Evolutionary conservation across 2,113 vertebrate genomes (phyloP), one percentile per base, ranked within the genome.

Genomic region (Micronycteris hirsuta): DNA sequence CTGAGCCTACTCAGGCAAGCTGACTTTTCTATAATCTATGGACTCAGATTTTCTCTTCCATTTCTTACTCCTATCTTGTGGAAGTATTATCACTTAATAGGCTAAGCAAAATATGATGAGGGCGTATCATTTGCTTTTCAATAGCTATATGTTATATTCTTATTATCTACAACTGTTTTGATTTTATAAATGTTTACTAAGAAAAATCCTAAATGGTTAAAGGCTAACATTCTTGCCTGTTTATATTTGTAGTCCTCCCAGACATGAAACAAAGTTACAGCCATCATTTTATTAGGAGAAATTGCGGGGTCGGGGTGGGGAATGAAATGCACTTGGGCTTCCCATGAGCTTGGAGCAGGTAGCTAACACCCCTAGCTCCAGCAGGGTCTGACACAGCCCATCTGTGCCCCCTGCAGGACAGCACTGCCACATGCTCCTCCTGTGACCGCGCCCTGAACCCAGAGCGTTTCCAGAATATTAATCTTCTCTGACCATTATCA

Each of bases 201-300:
- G 61, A 38, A 45, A 68, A 73, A 31, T 49, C 43, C 22, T 93
- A 67, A 96, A 88, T 13, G 22, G 2, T 26, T 61, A 47, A 87
- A 96, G 78, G 9, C n/a, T 65, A 22, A 93, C 24, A 92, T 77
- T 86, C n/a, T 92, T 96, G 89, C 78, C 71, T 86, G 24, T 45
- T 89, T 93, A 84, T 95, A n/a, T 81, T 93, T 91, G 43, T 81
- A 68, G 33, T 82, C 20, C 52, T 31, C n/a, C n/a, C 52, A 45
- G 38, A n/a, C 9, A 31, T 68, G 65, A 94, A 94, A 83, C 49
- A 96, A 94, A 91, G 65, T 68, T 93, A 93, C 28, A 81, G 33
- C 3, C 12, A 47, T 73, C 58, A 36, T 90, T 71, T 78, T 45
- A 45, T 36, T 45, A 92, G 76, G 4, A 80, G 22, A 94, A 68